These are phyloP conservation scores for Bungarus multicinctus DNA, from an alignment of 2,113 vertebrate species.

Conservation along the genomic window DNA sequence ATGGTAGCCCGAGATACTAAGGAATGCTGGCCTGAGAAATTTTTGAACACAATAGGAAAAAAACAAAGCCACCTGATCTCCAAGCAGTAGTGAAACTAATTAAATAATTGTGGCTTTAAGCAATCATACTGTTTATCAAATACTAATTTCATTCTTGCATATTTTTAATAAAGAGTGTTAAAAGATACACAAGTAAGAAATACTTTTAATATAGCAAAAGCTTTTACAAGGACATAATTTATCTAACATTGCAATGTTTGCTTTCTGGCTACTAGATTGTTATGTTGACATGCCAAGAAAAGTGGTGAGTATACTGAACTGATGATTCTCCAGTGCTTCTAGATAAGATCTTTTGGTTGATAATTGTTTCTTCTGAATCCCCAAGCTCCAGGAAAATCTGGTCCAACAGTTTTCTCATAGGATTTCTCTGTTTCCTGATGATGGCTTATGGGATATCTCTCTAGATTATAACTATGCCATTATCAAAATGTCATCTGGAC, in stretches of 20 bases:
- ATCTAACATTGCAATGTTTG: not conserved
- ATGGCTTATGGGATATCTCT: not conserved
- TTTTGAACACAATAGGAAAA: not conserved
- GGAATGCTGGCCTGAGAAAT: not conserved
- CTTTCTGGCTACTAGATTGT: not conserved
- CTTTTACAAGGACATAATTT: not conserved
- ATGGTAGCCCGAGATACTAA: not conserved
- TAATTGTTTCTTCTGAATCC: not conserved
- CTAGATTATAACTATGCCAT: not conserved
- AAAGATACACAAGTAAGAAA: slow-evolving; percentile 21
- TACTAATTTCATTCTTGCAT: slow-evolving; percentile 11
- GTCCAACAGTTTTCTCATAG: not conserved
- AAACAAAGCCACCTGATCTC: slow-evolving; percentile 1
- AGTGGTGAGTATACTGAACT: not conserved
- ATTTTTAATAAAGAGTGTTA: not conserved
- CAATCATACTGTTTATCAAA: slow-evolving; percentile 24
- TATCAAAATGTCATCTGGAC: not conserved
- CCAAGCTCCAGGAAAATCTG: not conserved
- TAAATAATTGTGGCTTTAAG: slow-evolving; percentile 15
- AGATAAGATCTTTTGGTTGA: not conserved
- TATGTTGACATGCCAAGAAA: not conserved
- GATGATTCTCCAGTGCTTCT: not conserved
- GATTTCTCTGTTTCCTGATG: slow-evolving; percentile 5
- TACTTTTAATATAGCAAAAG: not conserved
- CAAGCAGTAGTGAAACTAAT: not conserved